Evolutionary conservation across 2,888 invertebrate species (phyloP), one percentile per base, ranked within the genome.

Genomic region (Cremastobaeus sp.): DNA sequence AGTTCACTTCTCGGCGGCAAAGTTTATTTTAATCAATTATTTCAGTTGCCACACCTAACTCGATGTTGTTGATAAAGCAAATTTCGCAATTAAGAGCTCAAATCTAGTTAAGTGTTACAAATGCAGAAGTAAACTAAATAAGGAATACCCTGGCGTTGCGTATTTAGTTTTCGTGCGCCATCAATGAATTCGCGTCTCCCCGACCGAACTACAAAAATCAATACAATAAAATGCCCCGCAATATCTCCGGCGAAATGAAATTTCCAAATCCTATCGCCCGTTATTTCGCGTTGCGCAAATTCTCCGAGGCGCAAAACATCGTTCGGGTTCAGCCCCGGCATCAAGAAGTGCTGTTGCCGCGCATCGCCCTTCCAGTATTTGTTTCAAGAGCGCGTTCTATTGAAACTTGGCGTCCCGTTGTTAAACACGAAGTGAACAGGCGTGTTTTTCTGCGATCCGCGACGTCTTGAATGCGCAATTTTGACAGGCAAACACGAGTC

Each of bases 401-500:
- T 25, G 25, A 25, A 3, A 25, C 25, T 25, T 25, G 8, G 8
- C 8, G 3, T 25, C 25, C 25, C 25, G 25, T 25, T 25, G 25
- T 5, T 5, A 25, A 28, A 6, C 9, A 5, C 45, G 2, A 14
- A 11, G 18, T 14, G 18, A 17, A 9, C 30, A 41, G 21, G 47
- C 62, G 25, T 62, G 62, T 64, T 57, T 71, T 71, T 70, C 64
- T 50, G 57, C 62, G 43, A 39, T 52, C 25, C 20, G 32, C 4
- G 50, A 20, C 48, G 43, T 52, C 52, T 64, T 37, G 11, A 48
- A 60, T 35, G 55, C 57, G 39, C 15, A 65, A 65, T 74, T 69
- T 65, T 74, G 74, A 74, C 74, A 54, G 47, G 47, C 57, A 68
- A 74, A 69, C 60, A 54, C 57, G 62, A 59, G 64, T 37, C 34